Evolutionary conservation across 2,797 vertebrate species (phyloP), one percentile per base, ranked within the genome.

Genomic region (Lithobates sylvaticus): DNA sequence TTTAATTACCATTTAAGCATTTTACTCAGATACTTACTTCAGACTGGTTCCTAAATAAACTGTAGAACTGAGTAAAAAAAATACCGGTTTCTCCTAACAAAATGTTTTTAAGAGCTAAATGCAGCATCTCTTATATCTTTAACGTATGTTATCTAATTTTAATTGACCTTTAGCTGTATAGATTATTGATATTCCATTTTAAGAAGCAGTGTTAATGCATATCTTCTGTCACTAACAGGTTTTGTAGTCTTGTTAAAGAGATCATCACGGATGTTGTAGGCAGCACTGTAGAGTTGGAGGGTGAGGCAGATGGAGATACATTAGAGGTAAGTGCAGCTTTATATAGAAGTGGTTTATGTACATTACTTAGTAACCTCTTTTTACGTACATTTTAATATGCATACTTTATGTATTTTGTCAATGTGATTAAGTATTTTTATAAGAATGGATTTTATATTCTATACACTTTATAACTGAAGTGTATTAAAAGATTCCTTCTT

Each of bases 231-330:
- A 15, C 77, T 88, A 88, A 69, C 88, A 99, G 98, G 89, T 99
- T 99, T 94, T 99, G 96, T 91, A 94, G 92, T 85, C 96, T 98
- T 94, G 96, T 99, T 88, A 99, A 97, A 90, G 97, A 98, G 91
- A 95, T 99, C 93, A 96, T 98, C 83, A 96, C 95, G 47, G 96
- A 96, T 73, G 93, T 94, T 0, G 93, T 92, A 7, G 96, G 96
- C 76, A 96, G 91, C 44, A 89, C 95, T 29, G 93, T 97, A 88
- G 97, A 98, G 89, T 92, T 98, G 90, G 97, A 98, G 86, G 96
- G 95, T 64, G 97, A 98, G 75, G 93, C 92, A 27, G 96, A 97
- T 26, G 97, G 95, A 79, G 96, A 97, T n/a, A 97, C 95, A 0
- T 89, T 99, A 79, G 97, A 99, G 96, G 98, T 99, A 90, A 94